Evolutionary conservation across 2,113 vertebrate genomes (phyloP).

Genomic region (Mesoclemmys tuberculata): DNA sequence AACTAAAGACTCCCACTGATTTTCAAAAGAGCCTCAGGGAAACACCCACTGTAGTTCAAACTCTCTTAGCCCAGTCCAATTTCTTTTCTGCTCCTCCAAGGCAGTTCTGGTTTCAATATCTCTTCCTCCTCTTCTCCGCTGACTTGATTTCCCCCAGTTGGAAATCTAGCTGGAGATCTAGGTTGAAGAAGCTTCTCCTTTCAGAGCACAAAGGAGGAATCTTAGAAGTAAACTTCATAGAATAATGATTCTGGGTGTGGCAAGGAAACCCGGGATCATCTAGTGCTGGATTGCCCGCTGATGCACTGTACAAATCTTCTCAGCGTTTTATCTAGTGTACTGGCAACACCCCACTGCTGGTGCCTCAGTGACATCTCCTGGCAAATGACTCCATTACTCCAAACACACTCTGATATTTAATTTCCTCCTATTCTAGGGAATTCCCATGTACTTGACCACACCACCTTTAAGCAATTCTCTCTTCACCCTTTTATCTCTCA

Average conservation of each 20-base stretch:
- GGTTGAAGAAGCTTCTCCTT: neutral
- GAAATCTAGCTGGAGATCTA: neutral
- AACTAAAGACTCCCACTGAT: neutral
- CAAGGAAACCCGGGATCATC: neutral
- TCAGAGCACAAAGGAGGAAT: neutral
- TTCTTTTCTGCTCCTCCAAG: neutral
- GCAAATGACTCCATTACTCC: neutral
- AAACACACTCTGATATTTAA: neutral
- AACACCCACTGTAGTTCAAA: neutral
- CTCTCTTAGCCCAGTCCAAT: neutral
- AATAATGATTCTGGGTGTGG: neutral
- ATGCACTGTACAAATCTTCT: neutral
- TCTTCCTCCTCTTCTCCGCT: neutral
- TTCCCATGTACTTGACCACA: neutral
- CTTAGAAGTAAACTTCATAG: neutral
- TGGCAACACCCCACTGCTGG: neutral
- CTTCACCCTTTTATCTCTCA: too few species aligned
- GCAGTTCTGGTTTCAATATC: neutral
- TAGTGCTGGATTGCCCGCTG: neutral
- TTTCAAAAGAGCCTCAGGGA: neutral
- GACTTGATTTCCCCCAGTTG: neutral
- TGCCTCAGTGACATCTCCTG: neutral
- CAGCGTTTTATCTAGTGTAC: neutral
- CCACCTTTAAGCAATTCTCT: too few species aligned
- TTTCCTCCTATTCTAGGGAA: neutral